A percentile compares a stretch with the other conserved stretches of the same genome.
Evolutionary conservation across 2,888 invertebrate genomes (phyloP).

Genomic region (Marasmarcha lunaedactyla): DNA sequence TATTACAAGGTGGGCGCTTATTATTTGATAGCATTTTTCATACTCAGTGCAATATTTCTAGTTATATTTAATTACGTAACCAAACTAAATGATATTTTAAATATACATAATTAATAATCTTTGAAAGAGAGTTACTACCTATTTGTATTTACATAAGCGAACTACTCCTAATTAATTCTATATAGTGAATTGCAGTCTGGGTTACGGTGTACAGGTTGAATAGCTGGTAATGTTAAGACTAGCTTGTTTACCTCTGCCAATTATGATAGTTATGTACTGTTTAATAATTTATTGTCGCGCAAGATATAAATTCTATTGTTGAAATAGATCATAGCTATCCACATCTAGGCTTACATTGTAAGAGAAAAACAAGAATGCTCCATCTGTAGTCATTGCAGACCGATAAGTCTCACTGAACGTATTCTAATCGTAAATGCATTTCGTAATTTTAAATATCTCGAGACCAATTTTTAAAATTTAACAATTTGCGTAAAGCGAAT

Average conservation of each 20-base stretch:
- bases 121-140: conserved; percentile 64
- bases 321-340: conserved; percentile 69
- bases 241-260: conserved; percentile 71
- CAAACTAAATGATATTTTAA: conserved; percentile 71
- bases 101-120: conserved; percentile 59
- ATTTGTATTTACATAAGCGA: conserved; percentile 65
- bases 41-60: conserved; percentile 73
- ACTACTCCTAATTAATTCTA: conserved; percentile 51
- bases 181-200: conserved; percentile 56
- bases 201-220: conserved; percentile 68
- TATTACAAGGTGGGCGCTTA: conserved; percentile 61
- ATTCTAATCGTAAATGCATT: conserved; percentile 58
- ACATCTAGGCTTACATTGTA: conserved; percentile 26
- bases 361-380: conserved; percentile 19
- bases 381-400: not conserved
- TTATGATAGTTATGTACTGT: conserved; percentile 66
- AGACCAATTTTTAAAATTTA: conserved; percentile 65
- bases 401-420: conserved; percentile 22
- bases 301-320: conserved; percentile 58
- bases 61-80: conserved; percentile 73
- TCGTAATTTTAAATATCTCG: conserved; percentile 49
- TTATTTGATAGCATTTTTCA: conserved; percentile 68
- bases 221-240: conserved; percentile 68
- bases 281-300: conserved; percentile 68
- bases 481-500: conserved; percentile 58